These are phyloP conservation scores for Nothoprocta perdicaria DNA, from an alignment of 2,113 vertebrate genomes.

Conservation along the genomic window DNA sequence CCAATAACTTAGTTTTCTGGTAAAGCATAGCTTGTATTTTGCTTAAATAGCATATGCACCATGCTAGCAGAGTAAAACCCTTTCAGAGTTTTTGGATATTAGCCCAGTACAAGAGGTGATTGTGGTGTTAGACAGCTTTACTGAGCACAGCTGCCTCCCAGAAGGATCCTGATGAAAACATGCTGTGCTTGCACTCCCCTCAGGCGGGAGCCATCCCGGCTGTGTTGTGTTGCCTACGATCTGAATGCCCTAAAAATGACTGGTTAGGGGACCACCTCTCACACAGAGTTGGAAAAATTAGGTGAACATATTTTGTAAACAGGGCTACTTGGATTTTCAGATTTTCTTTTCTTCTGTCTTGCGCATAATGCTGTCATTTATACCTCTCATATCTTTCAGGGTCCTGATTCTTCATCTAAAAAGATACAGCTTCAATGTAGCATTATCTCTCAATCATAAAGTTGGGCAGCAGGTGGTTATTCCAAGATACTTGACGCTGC, in stretches of 20 bases:
- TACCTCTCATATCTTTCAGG: slow-evolving; percentile 63
- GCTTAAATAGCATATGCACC: neutral
- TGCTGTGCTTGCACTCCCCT: neutral
- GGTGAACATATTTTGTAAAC: neutral
- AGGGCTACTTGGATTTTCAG: neutral
- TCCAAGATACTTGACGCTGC: slow-evolving; percentile 91
- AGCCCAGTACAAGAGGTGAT: neutral
- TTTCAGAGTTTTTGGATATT: neutral
- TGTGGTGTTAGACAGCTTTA: neutral
- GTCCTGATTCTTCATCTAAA: slow-evolving; percentile 98
- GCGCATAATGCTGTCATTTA: neutral
- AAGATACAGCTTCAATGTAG: slow-evolving; percentile 95
- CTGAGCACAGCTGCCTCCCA: neutral
- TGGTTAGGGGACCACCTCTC: neutral
- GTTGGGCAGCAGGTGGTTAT: slow-evolving; percentile 96
- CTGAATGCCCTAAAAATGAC: neutral
- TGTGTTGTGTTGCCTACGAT: neutral
- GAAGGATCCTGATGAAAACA: neutral
- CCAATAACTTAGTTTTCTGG: neutral
- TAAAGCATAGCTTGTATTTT: neutral
- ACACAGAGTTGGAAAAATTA: neutral
- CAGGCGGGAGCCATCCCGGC: neutral
- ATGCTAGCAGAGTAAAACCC: neutral
- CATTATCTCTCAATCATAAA: slow-evolving; percentile 95
- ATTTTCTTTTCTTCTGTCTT: neutral